A percentile compares a stretch with the other conserved stretches of the same genome.
Evolutionary conservation across 2,888 invertebrate genomes (phyloP).

Genomic region (Cotesia congregata): DNA sequence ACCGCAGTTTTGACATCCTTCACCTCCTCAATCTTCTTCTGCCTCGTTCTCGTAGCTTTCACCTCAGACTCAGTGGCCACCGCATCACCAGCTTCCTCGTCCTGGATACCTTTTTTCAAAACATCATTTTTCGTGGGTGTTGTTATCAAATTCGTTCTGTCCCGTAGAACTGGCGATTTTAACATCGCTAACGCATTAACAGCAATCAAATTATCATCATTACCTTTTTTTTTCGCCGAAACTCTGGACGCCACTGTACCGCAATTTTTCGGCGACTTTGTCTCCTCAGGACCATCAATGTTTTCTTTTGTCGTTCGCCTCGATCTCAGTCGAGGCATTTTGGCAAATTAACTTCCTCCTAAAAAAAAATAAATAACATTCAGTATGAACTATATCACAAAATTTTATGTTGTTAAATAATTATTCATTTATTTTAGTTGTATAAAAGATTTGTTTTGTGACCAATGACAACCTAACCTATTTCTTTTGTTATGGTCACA

Average conservation of each 20-base stretch:
- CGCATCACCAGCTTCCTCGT: slow-evolving; percentile 1
- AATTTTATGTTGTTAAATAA: background rate
- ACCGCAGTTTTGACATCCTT: background rate
- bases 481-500: background rate
- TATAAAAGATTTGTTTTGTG: background rate
- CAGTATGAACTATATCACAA: background rate
- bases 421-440: background rate
- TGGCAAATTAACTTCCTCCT: background rate
- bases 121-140: slow-evolving; percentile 46
- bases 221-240: slow-evolving; percentile 40
- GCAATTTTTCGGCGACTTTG: background rate
- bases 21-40: background rate
- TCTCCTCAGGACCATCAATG: background rate
- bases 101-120: slow-evolving; percentile 47
- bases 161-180: slow-evolving; percentile 46
- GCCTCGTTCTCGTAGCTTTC: background rate
- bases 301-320: slow-evolving; percentile 32
- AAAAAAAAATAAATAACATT: background rate
- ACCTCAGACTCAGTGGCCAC: background rate
- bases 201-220: slow-evolving; percentile 21
- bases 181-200: slow-evolving; percentile 26
- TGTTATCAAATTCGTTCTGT: slow-evolving; percentile 48
- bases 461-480: slow-evolving; percentile 20
- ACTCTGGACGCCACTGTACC: background rate
- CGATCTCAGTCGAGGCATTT: slow-evolving; percentile 43